Evolutionary conservation across 1,140 invertebrate genomes (phyloP).

Genomic region (Zophobas atratus): DNA sequence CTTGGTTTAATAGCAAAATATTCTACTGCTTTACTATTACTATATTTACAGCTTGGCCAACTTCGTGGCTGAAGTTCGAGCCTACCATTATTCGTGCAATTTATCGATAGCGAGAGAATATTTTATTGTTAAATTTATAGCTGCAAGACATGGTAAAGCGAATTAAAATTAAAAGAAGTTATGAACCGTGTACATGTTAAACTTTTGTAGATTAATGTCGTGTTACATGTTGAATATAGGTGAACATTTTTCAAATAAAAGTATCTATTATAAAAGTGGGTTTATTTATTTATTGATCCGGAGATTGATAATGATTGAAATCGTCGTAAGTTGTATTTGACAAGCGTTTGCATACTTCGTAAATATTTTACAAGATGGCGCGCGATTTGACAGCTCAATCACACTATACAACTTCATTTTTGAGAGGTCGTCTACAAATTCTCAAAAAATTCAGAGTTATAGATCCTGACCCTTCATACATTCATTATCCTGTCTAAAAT

Average conservation of each 20-base stretch:
- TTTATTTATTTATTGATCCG: neutral
- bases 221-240: constrained; percentile 44
- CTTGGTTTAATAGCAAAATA: constrained; percentile 32
- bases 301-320: no score
- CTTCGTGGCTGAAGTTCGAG: neutral
- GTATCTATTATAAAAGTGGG: constrained; percentile 6
- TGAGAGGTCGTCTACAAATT: no score
- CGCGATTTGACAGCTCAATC: no score
- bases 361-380: no score
- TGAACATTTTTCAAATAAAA: constrained; percentile 31
- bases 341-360: no score
- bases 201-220: constrained; percentile 46
- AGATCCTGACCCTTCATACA: no score
- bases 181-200: constrained; percentile 27
- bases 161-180: constrained; percentile 13
- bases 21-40: constrained; percentile 9
- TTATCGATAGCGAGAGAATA: constrained; percentile 18
- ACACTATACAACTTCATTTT: no score
- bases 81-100: neutral
- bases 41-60: constrained; percentile 14
- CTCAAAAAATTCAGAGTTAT: no score
- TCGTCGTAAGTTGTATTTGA: no score
- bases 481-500: no score
- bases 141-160: constrained; percentile 50
- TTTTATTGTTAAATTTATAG: constrained; percentile 50